Base-by-base conservation (phyloP, 2,797 vertebrate species). In the Triplophysa yarkandensis region DNA sequence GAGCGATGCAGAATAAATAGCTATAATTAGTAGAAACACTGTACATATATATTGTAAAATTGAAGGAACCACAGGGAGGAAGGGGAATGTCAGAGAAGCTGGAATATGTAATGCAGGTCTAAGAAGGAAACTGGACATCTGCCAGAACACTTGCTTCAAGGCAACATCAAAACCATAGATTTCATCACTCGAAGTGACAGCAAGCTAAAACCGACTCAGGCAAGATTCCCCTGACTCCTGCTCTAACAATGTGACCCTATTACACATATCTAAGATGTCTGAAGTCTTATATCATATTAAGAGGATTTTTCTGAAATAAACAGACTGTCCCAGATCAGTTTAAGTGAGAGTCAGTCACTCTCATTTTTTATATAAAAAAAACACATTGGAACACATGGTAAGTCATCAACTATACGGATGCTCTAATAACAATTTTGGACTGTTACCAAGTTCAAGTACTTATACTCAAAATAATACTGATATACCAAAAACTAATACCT, bases 91-190 rank as follows among this genome's bases (percentile, higher is more conserved):
- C 7, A 19, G 8, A 48, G 2, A 48, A 1, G 1, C 2, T n/a
- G 44, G 9, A 48, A 21, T 8, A 19, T 17, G 17, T 46, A 17
- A 2, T 50, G n/a, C 2, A 23, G n/a, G 46, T 50, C 19, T 21
- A 4, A 13, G 21, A 63, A 3, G 2, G 19, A 25, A 9, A 21
- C 7, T 32, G 32, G 4, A 52, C 19, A 28, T 32, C 41, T 21
- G 0, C 8, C 2, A 61, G 74, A 52, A 80, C 74, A 77, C 36
- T 43, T 77, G 32, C 65, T 77, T 74, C 57, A 23, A 71, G 54
- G 46, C 17, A 23, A 16, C 39, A 36, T 16, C 68, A 71, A 34
- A 48, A 48, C 41, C 8, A 62, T 43, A 62, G 16, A 71, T 61
- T 71, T 36, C 55, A 61, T 61, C 43, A 62, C 14, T 10, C 36